Conservation (phyloP, 2,797 vertebrate species). For the Muraenolepis orangiensis region DNA sequence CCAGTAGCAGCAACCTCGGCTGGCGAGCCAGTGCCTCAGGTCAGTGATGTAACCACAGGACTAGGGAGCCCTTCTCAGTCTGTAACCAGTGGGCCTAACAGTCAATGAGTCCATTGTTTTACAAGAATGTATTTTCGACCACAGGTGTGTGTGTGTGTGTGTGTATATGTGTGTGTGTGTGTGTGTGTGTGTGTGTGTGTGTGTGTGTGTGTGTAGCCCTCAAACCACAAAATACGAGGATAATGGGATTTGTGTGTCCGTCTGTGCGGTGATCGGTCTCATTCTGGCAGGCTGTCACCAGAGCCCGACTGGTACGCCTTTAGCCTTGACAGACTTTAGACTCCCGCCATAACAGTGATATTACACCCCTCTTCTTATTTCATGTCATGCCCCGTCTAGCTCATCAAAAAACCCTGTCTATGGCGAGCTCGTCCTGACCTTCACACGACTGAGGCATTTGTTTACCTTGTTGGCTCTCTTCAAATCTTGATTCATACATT, state of each 20-base stretch:
- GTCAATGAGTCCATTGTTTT: too few relatives aligned
- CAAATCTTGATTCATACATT: too few relatives aligned
- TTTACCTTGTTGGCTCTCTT: background rate
- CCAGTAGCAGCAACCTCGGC: slow-evolving; percentile 31
- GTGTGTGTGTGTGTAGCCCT: background rate
- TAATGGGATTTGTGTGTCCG: slow-evolving; percentile 1
- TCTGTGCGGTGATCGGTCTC: background rate
- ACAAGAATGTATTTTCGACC: too few relatives aligned
- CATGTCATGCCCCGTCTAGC: slow-evolving; percentile 1
- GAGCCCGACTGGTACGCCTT: slow-evolving; percentile 7
- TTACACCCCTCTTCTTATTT: background rate
- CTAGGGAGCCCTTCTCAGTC: background rate
- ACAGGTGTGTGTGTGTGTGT: background rate
- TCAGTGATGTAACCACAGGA: slow-evolving; percentile 30
- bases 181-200: slow-evolving; percentile 1
- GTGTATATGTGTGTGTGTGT: background rate
- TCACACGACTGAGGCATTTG: background rate
- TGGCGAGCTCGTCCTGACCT: background rate
- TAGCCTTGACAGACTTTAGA: slow-evolving; percentile 7
- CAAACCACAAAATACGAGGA: background rate
- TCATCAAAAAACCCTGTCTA: background rate
- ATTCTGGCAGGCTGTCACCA: background rate
- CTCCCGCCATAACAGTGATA: slow-evolving; percentile 16
- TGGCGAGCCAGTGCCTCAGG: slow-evolving; percentile 32
- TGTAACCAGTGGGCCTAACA: too few relatives aligned